Percentiles rank a stretch among this genome's conserved stretches.
Evolutionary conservation across 2,797 vertebrate genomes (phyloP).

Genomic region (Liasis olivaceus): DNA sequence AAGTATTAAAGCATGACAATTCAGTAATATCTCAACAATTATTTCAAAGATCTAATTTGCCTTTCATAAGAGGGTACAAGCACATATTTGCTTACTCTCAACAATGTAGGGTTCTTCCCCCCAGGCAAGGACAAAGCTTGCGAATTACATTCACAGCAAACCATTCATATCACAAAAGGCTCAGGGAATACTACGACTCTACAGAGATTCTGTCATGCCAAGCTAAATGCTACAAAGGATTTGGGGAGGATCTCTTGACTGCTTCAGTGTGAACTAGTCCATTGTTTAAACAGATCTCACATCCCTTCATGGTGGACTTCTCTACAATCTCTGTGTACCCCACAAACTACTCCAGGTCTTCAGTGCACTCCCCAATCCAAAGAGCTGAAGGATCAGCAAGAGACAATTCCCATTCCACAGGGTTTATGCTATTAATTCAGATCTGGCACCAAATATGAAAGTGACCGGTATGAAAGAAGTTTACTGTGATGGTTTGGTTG

Average conservation of each 20-base stretch:
- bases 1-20: constrained; percentile 7
- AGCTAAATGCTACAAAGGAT: not conserved
- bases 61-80: rapidly evolving
- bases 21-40: constrained; percentile 25
- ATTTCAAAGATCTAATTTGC: constrained; percentile 29
- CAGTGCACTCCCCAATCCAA: not conserved
- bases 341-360: not conserved
- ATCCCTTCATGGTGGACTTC: not conserved
- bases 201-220: not conserved
- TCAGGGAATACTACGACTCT: constrained; percentile 3
- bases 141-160: not conserved
- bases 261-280: constrained; percentile 1
- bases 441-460: too few species aligned
- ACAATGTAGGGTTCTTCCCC: not conserved
- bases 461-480: too few species aligned
- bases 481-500: too few species aligned
- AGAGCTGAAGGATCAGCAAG: not conserved
- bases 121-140: constrained; percentile 14
- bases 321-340: not conserved
- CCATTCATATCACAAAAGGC: not conserved
- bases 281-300: not conserved
- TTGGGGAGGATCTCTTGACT: not conserved
- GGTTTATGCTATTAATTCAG: not conserved
- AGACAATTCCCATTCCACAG: not conserved
- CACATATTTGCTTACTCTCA: not conserved